These are phyloP conservation scores for Diachrysia chrysitis DNA, from an alignment of 2,888 invertebrate species.

Conservation along the genomic window DNA sequence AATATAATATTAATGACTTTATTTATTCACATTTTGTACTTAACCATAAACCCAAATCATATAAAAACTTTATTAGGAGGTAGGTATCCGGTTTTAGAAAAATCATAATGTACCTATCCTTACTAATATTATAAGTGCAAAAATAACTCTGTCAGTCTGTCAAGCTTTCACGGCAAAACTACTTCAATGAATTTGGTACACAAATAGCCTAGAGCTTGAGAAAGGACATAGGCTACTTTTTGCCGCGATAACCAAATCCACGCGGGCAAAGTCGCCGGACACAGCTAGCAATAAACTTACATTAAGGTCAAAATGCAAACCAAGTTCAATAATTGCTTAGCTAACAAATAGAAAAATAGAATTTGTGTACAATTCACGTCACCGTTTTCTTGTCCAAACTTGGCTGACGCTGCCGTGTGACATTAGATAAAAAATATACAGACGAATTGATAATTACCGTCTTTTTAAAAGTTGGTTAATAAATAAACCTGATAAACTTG, in stretches of 20 bases:
- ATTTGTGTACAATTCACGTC: background rate
- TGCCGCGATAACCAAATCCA: no score
- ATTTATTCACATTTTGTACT: background rate
- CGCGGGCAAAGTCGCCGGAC: no score
- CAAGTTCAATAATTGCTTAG: background rate
- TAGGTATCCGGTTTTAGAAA: no score
- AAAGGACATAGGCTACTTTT: no score
- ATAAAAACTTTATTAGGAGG: background rate
- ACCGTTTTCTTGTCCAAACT: no score
- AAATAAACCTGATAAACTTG: constrained; percentile 4
- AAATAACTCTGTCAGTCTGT: no score
- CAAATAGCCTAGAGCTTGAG: no score
- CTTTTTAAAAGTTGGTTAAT: background rate
- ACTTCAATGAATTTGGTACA: no score
- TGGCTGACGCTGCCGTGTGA: background rate
- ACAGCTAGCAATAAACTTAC: no score
- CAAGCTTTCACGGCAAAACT: no score
- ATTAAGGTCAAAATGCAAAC: background rate
- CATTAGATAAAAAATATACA: background rate
- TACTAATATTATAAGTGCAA: no score
- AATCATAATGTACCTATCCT: no score
- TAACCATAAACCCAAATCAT: background rate
- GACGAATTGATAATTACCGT: background rate
- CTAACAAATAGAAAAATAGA: background rate
- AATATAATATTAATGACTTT: background rate